Base-by-base conservation (phyloP, 2,888 invertebrate genomes). In the Athetis lepigone region DNA sequence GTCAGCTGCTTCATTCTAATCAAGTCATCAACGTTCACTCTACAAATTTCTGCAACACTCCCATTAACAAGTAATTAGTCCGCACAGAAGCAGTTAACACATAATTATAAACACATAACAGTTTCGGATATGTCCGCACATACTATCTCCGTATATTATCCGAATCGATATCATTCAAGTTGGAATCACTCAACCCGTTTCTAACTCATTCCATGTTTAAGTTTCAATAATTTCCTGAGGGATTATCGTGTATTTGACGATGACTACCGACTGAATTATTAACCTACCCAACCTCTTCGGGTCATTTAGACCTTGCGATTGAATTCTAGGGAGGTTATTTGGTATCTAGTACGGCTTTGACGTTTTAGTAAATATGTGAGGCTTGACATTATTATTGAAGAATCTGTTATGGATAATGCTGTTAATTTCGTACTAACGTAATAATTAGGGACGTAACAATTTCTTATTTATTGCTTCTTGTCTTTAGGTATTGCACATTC, bases 211-310 rank as follows among this genome's bases (percentile, higher is more conserved):
- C 87, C 82, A 70, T 87, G 89, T 91, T 92, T 90, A 92, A 92
- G 90, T 92, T 92, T 88, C 87, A 83, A 88, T 92, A 89, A 93
- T 93, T 92, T 93, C 93, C 92, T 91, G 64, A 23, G 92, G 91
- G 93, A 90, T 81, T 79, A 77, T 65, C 69, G 85, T 87, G 85
- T 89, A 85, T 91, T 91, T 90, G 90, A 87, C 83, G 90, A 90
- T 90, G 86, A 82, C 83, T 84, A 85, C 80, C 75, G 81, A 82
- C 85, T 79, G 88, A 90, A 92, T 92, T 91, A 92, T 91, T 91
- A 90, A 92, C 84, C 83, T 76, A 79, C 80, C 78, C 71, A 72
- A 79, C 57, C 75, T 85, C 79, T 82, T 82, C 73, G 84, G 90
- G 87, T 87, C 87, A 87, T 82, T 86, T 83, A 75, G 77, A 78